A percentile compares a stretch with the other conserved stretches of the same genome.
These are phyloP conservation scores for Egretta garzetta DNA, from an alignment of 2,113 vertebrate genomes.

Conservation along the genomic window DNA sequence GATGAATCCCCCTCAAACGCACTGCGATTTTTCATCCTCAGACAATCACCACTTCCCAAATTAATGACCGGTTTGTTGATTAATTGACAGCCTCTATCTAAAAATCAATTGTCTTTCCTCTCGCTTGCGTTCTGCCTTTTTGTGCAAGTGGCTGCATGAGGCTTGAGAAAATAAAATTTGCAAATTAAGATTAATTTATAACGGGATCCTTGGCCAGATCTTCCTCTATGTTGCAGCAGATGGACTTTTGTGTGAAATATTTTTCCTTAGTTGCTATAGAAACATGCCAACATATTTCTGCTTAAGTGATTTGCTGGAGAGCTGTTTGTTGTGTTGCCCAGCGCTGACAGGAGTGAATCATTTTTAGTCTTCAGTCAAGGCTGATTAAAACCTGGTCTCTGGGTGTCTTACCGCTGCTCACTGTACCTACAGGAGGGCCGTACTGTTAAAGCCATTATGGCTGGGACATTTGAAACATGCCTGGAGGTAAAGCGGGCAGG, in stretches of 20 bases:
- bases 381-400: slow-evolving; percentile 73
- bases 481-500: slow-evolving; percentile 50
- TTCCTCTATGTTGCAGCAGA: slow-evolving; percentile 75
- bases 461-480: slow-evolving; percentile 4
- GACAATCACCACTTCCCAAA: not conserved
- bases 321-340: slow-evolving; percentile 76
- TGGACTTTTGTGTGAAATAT: slow-evolving; percentile 81
- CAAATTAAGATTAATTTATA: slow-evolving; percentile 76
- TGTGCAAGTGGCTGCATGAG: not conserved
- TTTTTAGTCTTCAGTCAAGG: slow-evolving; percentile 66
- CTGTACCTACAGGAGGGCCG: slow-evolving; percentile 42
- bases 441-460: slow-evolving; percentile 65
- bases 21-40: not conserved
- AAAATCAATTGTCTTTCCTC: not conserved
- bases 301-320: slow-evolving; percentile 75
- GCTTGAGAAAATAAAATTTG: slow-evolving; percentile 68
- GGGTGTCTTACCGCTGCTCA: slow-evolving; percentile 49
- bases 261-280: slow-evolving; percentile 82
- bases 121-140: not conserved
- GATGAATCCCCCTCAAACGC: slow-evolving; percentile 12
- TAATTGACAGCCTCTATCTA: not conserved
- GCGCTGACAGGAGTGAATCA: slow-evolving; percentile 70
- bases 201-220: slow-evolving; percentile 69
- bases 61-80: not conserved
- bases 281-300: slow-evolving; percentile 80